A percentile compares a stretch with the other conserved stretches of the same genome.
Evolutionary conservation across 2,113 vertebrate species (phyloP).

Genomic region (Riparia riparia): DNA sequence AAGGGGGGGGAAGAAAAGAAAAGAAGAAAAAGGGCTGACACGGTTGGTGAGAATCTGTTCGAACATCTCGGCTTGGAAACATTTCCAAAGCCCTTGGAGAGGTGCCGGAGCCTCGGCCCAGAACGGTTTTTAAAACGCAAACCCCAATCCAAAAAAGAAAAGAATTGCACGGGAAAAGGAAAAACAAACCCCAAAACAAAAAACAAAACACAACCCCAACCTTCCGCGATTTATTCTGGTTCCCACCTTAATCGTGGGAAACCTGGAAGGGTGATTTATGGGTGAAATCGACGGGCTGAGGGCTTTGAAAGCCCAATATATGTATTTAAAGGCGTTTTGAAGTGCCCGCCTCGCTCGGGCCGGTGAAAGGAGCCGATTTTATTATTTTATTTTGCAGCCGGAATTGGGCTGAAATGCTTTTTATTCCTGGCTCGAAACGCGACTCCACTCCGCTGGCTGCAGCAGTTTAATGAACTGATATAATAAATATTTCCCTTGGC

Average conservation of each 20-base stretch:
- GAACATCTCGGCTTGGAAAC: background rate
- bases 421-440: slow-evolving; percentile 8
- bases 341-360: background rate
- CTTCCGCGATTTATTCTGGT: background rate
- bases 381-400: background rate
- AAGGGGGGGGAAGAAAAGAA: fast-evolving
- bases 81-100: background rate
- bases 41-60: background rate
- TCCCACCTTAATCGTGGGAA: background rate
- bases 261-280: background rate
- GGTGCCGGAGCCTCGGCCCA: background rate
- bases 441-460: slow-evolving; percentile 12
- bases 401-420: slow-evolving; percentile 26
- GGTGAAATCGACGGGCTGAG: background rate
- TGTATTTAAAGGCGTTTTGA: background rate
- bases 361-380: background rate
- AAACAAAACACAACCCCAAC: too few species aligned
- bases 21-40: background rate
- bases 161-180: background rate
- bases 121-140: too few species aligned
- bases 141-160: background rate
- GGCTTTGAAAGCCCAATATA: background rate
- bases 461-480: slow-evolving; percentile 66
- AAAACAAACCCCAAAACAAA: too few species aligned
- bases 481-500: slow-evolving; percentile 73